Conservation (phyloP, 2,113 vertebrate genomes). For the Scytalopus superciliaris region DNA sequence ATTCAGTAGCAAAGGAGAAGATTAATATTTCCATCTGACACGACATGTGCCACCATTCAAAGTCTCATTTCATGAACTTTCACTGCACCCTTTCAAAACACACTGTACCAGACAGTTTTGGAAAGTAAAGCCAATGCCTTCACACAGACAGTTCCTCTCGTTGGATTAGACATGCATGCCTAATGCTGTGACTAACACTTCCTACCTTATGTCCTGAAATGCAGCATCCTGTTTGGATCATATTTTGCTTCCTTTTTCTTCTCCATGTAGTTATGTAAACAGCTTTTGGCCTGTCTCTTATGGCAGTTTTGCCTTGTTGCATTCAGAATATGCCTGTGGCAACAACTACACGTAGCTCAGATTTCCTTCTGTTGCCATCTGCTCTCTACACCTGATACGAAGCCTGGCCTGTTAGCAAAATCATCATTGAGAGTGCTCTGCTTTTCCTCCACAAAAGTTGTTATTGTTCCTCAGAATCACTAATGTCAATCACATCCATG, state of each 20-base stretch:
- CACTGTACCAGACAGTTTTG: neutral
- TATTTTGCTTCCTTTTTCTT: slow-evolving; percentile 29
- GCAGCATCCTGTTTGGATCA: neutral
- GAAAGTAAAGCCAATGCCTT: neutral
- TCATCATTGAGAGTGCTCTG: neutral
- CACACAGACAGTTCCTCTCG: neutral
- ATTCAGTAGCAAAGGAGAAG: neutral
- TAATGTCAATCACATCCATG: neutral
- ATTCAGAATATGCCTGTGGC: neutral
- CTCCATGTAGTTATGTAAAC: neutral
- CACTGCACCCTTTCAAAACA: neutral
- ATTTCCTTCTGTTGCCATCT: slow-evolving; percentile 6
- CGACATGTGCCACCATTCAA: neutral
- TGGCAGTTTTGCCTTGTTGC: neutral
- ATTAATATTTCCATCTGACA: neutral
- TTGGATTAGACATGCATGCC: neutral
- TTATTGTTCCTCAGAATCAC: neutral
- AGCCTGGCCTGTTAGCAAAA: neutral
- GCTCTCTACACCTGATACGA: slow-evolving; percentile 17
- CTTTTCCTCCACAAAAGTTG: neutral
- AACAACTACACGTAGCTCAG: neutral
- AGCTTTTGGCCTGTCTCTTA: neutral
- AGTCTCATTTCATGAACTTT: neutral
- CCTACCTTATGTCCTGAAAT: slow-evolving; percentile 54
- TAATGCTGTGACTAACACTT: slow-evolving; percentile 56